Evolutionary conservation across 2,113 vertebrate genomes (phyloP).

Genomic region (Cinclus cinclus): DNA sequence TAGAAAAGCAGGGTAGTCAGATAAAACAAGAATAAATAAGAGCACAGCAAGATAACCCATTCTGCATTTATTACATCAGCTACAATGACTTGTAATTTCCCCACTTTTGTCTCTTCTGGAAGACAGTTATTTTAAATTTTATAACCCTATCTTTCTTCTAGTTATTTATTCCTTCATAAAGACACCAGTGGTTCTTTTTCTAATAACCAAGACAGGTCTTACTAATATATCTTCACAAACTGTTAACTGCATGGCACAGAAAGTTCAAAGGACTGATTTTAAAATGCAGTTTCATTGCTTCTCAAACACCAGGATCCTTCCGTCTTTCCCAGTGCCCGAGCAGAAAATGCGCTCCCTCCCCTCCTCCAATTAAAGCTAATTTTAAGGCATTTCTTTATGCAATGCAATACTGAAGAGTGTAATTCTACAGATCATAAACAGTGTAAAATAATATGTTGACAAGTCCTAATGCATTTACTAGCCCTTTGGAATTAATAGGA

Average conservation of each 20-base stretch:
- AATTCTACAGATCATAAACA: slow-evolving; percentile 84
- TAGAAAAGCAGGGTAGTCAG: slow-evolving; percentile 45
- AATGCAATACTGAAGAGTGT: slow-evolving; percentile 72
- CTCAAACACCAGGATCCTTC: slow-evolving; percentile 31
- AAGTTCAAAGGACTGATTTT: slow-evolving; percentile 42
- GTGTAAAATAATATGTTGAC: slow-evolving; percentile 84
- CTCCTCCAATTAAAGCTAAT: slow-evolving; percentile 41
- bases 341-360: slow-evolving; percentile 1
- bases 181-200: background rate
- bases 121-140: slow-evolving; percentile 25
- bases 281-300: slow-evolving; percentile 34
- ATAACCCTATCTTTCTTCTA: background rate
- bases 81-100: slow-evolving; percentile 14
- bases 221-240: slow-evolving; percentile 36
- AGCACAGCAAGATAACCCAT: background rate
- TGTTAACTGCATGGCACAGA: background rate
- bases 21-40: background rate
- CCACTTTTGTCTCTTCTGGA: background rate
- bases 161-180: slow-evolving; percentile 23
- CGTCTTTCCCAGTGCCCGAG: background rate
- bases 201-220: slow-evolving; percentile 10
- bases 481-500: slow-evolving; percentile 82
- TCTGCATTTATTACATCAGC: slow-evolving; percentile 29
- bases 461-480: slow-evolving; percentile 85
- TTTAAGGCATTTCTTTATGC: slow-evolving; percentile 68